phyloP scores from a whole-genome alignment of 2,888 invertebrate species.

The Tenthredo mesomela region DNA sequence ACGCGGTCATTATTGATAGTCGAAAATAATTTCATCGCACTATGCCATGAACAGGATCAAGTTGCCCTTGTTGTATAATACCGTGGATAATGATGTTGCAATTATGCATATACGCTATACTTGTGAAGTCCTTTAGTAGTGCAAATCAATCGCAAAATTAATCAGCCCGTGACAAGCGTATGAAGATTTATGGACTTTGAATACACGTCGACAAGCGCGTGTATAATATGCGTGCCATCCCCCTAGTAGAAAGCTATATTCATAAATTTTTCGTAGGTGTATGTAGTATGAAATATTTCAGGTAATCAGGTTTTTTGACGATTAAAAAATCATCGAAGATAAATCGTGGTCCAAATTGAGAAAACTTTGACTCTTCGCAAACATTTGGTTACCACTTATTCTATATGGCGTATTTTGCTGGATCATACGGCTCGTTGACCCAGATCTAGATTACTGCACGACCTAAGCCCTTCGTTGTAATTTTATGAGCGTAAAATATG shows the following conservation, averaged over 20 bases:
- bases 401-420: background rate
- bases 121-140: background rate
- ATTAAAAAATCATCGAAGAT: no score
- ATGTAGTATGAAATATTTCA: background rate
- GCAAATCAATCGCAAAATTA: background rate
- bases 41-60: background rate
- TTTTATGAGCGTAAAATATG: constrained; percentile 18
- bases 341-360: background rate
- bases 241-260: background rate
- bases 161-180: constrained; percentile 13
- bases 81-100: background rate
- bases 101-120: constrained; percentile 1
- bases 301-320: no score
- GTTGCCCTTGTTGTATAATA: background rate
- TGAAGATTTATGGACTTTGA: constrained; percentile 44
- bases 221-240: background rate
- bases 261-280: background rate
- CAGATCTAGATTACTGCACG: constrained; percentile 34
- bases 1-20: background rate
- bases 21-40: background rate
- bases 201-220: background rate
- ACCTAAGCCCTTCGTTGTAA: constrained; percentile 15
- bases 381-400: background rate
- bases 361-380: background rate
- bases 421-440: constrained; percentile 29